A percentile compares a stretch with the other conserved stretches of the same genome.
Evolutionary conservation across 2,888 invertebrate genomes (phyloP).

Genomic region (Chymomyza amoena): DNA sequence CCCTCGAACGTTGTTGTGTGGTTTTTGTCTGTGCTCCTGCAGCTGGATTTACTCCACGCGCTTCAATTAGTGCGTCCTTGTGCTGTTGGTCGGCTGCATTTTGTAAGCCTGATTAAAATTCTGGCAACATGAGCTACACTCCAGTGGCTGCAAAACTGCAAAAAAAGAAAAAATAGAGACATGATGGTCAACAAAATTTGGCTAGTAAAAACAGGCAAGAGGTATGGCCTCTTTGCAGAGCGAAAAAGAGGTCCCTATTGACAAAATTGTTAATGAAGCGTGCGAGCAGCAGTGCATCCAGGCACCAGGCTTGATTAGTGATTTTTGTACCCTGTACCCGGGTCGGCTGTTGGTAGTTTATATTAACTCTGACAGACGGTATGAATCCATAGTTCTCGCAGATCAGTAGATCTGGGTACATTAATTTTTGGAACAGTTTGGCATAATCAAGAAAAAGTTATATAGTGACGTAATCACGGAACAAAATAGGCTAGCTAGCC

Average conservation of each 20-base stretch:
- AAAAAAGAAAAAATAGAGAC: not conserved
- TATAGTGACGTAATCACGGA: too few species aligned
- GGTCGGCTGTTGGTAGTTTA: too few species aligned
- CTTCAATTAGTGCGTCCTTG: constrained; percentile 52
- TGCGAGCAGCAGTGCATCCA: constrained; percentile 4
- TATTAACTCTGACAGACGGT: too few species aligned
- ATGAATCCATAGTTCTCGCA: too few species aligned
- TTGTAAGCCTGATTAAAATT: constrained; percentile 57
- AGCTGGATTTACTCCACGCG: not conserved
- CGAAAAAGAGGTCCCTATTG: not conserved
- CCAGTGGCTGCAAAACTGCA: constrained; percentile 9
- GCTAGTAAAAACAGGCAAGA: not conserved
- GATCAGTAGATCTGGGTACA: too few species aligned
- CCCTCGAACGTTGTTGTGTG: not conserved
- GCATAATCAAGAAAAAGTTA: too few species aligned
- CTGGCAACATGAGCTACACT: constrained; percentile 20
- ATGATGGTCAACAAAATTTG: constrained; percentile 14
- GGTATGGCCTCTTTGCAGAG: not conserved
- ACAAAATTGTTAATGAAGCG: constrained; percentile 7
- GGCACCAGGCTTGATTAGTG: not conserved
- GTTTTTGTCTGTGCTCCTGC: constrained; percentile 6
- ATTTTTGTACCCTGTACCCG: too few species aligned
- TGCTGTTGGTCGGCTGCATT: constrained; percentile 46
- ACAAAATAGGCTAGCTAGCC: too few species aligned
- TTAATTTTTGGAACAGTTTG: too few species aligned